Percentiles rank a stretch among this genome's conserved stretches.
phyloP scores from a whole-genome alignment of 2,888 invertebrate species.

The Athripsodes cinereus region DNA sequence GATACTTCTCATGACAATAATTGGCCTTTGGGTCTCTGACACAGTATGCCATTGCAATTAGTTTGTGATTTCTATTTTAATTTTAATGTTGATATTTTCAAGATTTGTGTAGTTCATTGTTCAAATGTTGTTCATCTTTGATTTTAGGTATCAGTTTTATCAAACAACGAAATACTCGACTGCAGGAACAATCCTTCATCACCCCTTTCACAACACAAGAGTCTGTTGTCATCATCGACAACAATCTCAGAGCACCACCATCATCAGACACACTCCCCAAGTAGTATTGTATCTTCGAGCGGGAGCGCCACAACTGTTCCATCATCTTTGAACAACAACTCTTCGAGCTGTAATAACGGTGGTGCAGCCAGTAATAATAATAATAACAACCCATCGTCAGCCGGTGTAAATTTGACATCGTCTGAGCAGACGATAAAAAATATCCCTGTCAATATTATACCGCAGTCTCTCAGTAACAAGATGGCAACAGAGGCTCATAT shows the following conservation, averaged over 20 bases:
- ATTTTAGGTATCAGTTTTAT: constrained; percentile 24
- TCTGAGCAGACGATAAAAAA: constrained; percentile 24
- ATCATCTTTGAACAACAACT: background rate
- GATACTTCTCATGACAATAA: no score
- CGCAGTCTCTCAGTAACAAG: constrained; percentile 22
- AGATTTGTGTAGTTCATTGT: no score
- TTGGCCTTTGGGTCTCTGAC: no score
- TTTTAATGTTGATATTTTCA: no score
- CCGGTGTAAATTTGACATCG: no score
- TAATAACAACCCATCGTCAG: background rate
- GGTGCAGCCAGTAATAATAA: background rate
- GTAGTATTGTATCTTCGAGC: no score
- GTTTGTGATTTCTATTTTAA: no score
- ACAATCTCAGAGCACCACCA: background rate
- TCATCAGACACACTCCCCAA: background rate
- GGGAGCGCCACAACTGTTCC: no score
- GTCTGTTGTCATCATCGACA: background rate
- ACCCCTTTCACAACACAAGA: constrained; percentile 10
- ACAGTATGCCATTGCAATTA: no score
- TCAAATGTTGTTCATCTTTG: no score
- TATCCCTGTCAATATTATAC: constrained; percentile 26
- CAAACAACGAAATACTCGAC: constrained; percentile 17
- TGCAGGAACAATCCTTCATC: constrained; percentile 10
- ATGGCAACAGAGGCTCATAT: constrained; percentile 24
- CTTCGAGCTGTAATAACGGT: background rate